Evolutionary conservation across 2,888 invertebrate genomes (phyloP), one percentile per base, ranked within the genome.

Genomic region (Aproaerema taeniolella): DNA sequence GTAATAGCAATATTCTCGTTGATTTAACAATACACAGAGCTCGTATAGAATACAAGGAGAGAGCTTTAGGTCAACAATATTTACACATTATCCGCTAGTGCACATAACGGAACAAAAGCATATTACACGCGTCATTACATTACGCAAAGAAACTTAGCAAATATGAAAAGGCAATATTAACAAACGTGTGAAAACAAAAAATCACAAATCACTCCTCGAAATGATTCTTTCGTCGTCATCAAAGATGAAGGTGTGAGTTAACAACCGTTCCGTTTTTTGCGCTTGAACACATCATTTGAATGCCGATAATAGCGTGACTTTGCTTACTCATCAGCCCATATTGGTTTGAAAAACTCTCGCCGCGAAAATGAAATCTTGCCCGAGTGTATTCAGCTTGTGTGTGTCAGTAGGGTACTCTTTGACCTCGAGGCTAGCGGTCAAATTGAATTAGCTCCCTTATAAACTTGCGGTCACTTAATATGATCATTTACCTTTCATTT

Each of bases 261-360:
- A 67, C 66, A 61, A 65, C 60, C 65, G 68, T 69, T 68, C 65
- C 50, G 65, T 72, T 77, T 78, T 75, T 77, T 75, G 70, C 61
- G 62, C 43, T 20, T 49, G 48, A 58, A 57, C 62, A 59, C 61
- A 70, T 72, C 60, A 75, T 76, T 76, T 74, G 68, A 76, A 75
- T 78, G 67, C 66, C 69, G 65, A 77, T 75, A 79, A 72, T 71
- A 72, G 69, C 66, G 67, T 68, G 60, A 61, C 50, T 55, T 46
- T 63, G 67, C 68, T 58, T 60, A 61, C 61, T 70, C 68, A 71
- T 67, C 61, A 57, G 50, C 59, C 69, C 67, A 58, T 72, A 72
- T 70, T 64, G 55, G 63, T 65, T 68, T 70, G 67, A 71, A 76
- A 73, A 67, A 74, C 71, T 74, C 68, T 75, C 73, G 59, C 73